These are phyloP conservation scores for Mionectes olivaceus DNA, from an alignment of 2,797 vertebrate species.

Conservation along the genomic window DNA sequence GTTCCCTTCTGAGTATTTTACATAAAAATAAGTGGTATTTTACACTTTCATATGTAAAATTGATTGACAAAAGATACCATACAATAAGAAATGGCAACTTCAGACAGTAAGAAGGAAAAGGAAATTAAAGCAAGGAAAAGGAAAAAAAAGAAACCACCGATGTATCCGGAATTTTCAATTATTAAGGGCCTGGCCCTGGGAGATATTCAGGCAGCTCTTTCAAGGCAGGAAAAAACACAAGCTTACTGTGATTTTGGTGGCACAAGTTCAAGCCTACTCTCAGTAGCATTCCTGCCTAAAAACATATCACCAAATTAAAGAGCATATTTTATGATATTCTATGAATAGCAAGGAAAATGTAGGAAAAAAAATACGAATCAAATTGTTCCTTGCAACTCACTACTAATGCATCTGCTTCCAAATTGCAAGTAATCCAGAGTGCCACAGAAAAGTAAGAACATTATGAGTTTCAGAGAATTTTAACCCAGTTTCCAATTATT, in stretches of 20 bases:
- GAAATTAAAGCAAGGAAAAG: not conserved
- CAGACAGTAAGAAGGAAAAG: not conserved
- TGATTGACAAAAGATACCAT: not conserved
- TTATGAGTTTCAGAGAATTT: not conserved
- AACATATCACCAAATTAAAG: not conserved
- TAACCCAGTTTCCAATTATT: not conserved
- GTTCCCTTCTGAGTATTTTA: not conserved
- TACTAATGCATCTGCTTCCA: not conserved
- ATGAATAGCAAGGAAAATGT: not conserved
- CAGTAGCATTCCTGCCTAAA: not conserved
- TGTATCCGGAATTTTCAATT: not conserved
- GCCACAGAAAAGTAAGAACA: not conserved
- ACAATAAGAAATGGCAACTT: not conserved
- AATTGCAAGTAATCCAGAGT: not conserved
- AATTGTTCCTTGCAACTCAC: not conserved
- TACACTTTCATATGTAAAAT: not conserved
- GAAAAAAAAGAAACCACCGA: not conserved
- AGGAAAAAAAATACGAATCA: not conserved
- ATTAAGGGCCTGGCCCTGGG: not conserved
- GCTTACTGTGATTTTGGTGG: not conserved
- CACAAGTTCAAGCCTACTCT: not conserved
- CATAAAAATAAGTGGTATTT: not conserved
- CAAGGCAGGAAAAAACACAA: not conserved
- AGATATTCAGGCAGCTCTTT: not conserved
- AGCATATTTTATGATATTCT: not conserved